A percentile compares a stretch with the other conserved stretches of the same genome.
These are phyloP conservation scores for Rugalucina vietnamica DNA, from an alignment of 2,888 invertebrate species.

Conservation along the genomic window DNA sequence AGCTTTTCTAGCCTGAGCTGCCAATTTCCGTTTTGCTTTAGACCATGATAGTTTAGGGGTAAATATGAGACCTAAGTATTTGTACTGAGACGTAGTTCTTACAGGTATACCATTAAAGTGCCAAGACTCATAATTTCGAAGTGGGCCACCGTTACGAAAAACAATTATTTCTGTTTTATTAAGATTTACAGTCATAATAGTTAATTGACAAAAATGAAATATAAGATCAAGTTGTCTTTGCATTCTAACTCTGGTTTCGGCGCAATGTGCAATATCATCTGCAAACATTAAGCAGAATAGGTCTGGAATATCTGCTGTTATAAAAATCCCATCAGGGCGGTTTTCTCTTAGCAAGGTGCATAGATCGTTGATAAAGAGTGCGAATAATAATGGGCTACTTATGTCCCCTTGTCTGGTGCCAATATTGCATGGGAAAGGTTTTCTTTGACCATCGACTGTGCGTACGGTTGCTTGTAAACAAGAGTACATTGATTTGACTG, in stretches of 20 bases:
- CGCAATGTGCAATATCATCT: constrained; percentile 21
- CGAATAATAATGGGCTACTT: constrained; percentile 4
- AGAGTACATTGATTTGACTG: constrained; percentile 27
- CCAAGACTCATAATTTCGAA: constrained; percentile 10
- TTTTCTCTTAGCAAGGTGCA: not conserved
- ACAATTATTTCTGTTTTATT: constrained; percentile 23
- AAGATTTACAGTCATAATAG: not conserved
- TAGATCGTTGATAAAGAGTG: constrained; percentile 10
- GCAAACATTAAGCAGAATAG: constrained; percentile 22
- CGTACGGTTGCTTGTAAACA: constrained; percentile 20
- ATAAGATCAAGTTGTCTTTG: not conserved
- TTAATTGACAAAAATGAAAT: not conserved
- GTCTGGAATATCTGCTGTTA: constrained; percentile 5
- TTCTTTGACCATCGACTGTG: not conserved
- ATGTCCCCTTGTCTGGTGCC: constrained; percentile 16
- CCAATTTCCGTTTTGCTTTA: not conserved
- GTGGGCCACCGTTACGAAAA: constrained; percentile 6
- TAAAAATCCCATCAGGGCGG: not conserved
- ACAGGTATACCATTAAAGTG: not conserved
- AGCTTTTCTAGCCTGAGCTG: constrained; percentile 5
- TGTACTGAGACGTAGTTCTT: constrained; percentile 7
- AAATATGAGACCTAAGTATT: constrained; percentile 9
- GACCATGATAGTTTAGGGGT: constrained; percentile 23
- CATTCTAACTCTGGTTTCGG: constrained; percentile 9
- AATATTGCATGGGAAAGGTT: constrained; percentile 11